Conservation (phyloP, 2,797 vertebrate genomes). For the Hirundo rustica region DNA sequence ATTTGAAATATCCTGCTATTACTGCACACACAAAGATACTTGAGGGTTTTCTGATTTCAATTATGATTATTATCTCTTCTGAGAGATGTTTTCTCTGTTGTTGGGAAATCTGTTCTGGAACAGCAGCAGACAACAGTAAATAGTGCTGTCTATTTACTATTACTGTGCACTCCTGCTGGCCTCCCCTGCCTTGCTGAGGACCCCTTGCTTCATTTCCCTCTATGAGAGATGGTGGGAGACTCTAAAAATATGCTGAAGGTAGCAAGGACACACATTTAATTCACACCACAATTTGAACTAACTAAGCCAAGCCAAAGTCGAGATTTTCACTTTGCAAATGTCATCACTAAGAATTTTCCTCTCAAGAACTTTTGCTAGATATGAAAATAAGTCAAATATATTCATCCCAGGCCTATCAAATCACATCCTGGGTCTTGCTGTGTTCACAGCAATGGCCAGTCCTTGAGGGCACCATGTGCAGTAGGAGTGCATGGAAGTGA, state of each 20-base stretch:
- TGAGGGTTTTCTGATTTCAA: constrained; percentile 75
- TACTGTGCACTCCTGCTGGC: background rate
- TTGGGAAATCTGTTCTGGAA: constrained; percentile 59
- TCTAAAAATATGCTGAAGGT: background rate
- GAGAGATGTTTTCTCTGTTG: constrained; percentile 49
- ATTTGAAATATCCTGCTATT: constrained; percentile 39
- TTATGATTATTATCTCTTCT: constrained; percentile 73
- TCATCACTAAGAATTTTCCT: background rate
- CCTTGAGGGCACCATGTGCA: background rate
- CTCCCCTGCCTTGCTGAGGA: background rate
- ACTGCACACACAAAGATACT: constrained; percentile 52
- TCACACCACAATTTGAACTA: background rate
- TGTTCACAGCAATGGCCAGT: background rate
- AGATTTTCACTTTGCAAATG: background rate
- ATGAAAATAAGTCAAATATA: background rate
- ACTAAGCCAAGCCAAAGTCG: background rate
- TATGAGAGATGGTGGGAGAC: background rate
- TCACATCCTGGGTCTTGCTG: background rate
- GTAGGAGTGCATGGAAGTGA: background rate
- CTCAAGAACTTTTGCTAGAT: background rate
- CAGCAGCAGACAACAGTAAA: constrained; percentile 28
- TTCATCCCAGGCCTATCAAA: background rate
- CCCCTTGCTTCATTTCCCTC: background rate
- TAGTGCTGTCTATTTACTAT: background rate
- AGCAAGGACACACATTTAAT: background rate